These are phyloP conservation scores for Hypomesus transpacificus DNA, from an alignment of 2,113 vertebrate genomes.

Conservation along the genomic window DNA sequence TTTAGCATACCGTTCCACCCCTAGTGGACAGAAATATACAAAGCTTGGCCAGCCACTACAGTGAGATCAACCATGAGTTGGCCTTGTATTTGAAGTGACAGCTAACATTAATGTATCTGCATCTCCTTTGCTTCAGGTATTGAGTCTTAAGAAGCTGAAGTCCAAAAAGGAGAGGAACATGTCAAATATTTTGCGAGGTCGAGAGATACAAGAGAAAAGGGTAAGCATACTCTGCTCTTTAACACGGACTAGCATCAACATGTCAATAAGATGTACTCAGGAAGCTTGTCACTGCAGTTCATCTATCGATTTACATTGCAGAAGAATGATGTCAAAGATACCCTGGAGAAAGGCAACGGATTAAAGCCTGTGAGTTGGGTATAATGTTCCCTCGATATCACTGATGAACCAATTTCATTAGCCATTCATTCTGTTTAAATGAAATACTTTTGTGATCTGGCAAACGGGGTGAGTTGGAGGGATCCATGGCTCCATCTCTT, in stretches of 20 bases:
- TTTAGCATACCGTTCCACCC: too few species aligned
- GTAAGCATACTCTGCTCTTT: not conserved
- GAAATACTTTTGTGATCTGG: too few species aligned
- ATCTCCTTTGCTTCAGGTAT: not conserved
- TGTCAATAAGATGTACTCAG: not conserved
- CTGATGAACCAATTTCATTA: too few species aligned
- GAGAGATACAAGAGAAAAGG: not conserved
- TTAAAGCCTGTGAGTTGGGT: constrained; percentile 18
- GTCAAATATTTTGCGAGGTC: not conserved
- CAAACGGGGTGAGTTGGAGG: too few species aligned
- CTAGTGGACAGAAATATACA: too few species aligned
- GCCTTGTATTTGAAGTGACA: too few species aligned
- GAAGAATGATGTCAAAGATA: not conserved
- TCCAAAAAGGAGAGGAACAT: constrained; percentile 30
- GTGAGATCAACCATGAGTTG: too few species aligned
- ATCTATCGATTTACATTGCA: not conserved
- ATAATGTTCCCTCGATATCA: too few species aligned
- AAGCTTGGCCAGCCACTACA: too few species aligned
- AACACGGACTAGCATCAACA: not conserved
- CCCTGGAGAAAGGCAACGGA: constrained; percentile 6
- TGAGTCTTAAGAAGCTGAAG: constrained; percentile 22
- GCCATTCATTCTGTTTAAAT: too few species aligned
- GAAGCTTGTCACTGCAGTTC: not conserved
- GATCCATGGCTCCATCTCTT: too few species aligned
- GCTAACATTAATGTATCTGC: too few species aligned